These are phyloP conservation scores for Chauna torquata DNA, from an alignment of 2,113 vertebrate genomes.

Conservation along the genomic window DNA sequence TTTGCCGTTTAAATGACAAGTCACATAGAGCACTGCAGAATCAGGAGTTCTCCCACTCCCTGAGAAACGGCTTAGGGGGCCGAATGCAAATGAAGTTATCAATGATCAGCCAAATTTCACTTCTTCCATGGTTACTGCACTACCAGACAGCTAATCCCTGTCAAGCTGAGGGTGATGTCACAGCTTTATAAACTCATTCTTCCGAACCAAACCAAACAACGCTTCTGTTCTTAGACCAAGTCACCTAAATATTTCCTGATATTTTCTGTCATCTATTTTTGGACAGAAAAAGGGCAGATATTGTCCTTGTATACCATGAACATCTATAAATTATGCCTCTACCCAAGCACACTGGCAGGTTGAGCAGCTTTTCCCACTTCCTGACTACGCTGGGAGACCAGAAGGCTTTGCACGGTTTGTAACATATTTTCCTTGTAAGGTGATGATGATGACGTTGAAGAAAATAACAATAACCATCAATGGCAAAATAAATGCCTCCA, in stretches of 20 bases:
- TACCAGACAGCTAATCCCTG: background rate
- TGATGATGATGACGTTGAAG: background rate
- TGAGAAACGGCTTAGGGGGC: conserved; percentile 35
- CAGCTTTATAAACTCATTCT: background rate
- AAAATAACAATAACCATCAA: background rate
- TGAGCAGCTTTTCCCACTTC: background rate
- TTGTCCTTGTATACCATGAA: background rate
- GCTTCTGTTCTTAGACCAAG: background rate
- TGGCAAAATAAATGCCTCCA: background rate
- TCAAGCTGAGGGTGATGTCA: background rate
- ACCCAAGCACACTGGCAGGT: background rate
- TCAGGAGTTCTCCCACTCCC: conserved; percentile 23
- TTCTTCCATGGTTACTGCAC: conserved; percentile 8
- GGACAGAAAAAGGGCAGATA: background rate
- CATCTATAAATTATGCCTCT: background rate
- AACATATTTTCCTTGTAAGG: background rate
- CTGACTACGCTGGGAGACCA: background rate
- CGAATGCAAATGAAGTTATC: conserved; percentile 44
- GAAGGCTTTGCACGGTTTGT: background rate
- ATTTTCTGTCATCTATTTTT: background rate
- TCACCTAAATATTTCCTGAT: background rate
- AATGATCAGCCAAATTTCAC: conserved; percentile 36
- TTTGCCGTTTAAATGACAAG: conserved; percentile 62
- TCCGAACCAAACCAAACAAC: background rate
- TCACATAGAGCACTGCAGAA: background rate